Base-by-base conservation (phyloP, 2,888 invertebrate species). In the Onchidella celtica region DNA sequence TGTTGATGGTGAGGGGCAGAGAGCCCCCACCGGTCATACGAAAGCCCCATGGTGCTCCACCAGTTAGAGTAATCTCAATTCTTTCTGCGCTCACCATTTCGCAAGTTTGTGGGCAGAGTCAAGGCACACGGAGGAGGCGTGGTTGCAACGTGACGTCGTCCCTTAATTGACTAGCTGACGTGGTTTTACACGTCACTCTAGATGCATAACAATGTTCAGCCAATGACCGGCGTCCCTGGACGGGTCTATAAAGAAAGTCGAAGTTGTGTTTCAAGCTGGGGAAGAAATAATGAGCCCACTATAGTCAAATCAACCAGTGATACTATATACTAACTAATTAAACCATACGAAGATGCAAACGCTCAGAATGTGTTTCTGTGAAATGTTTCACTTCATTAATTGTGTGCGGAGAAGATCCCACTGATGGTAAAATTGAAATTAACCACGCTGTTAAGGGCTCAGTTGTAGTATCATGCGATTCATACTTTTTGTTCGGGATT, bases 41-140 rank as follows among this genome's bases (percentile, higher is more conserved):
- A 88, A 93, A 93, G 72, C 93, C 93, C 92, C 92, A 93, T 24
- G 93, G 93, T 27, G 91, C 90, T 36, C 92, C 93, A 29, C 92
- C 92, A 2, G 85, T 87, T 78, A 93, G 84, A 36, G 88, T 88
- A 65, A 92, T 81, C 63, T 75, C 86, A 70, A 89, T 72, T 70
- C 84, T 85, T 65, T 90, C 87, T 69, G 88, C 89, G 72, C 85
- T 88, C 76, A 88, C 90, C 90, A 89, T 90, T 40, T 57, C 40
- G 57, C 79, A 47, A 34, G 9, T 24, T 76, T 59, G 38, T n/a
- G 80, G 68, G 57, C 40, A 59, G 40, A 36, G 59, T 66, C 34
- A 40, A 61, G 34, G 65, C 32, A 47, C 24, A 66, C 77, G 27
- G 34, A 14, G 55, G 74, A 38, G 59, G 69, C 57, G 78, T 69